Base-by-base conservation (phyloP, 2,113 vertebrate genomes). In the Ancistrus triradiatus region DNA sequence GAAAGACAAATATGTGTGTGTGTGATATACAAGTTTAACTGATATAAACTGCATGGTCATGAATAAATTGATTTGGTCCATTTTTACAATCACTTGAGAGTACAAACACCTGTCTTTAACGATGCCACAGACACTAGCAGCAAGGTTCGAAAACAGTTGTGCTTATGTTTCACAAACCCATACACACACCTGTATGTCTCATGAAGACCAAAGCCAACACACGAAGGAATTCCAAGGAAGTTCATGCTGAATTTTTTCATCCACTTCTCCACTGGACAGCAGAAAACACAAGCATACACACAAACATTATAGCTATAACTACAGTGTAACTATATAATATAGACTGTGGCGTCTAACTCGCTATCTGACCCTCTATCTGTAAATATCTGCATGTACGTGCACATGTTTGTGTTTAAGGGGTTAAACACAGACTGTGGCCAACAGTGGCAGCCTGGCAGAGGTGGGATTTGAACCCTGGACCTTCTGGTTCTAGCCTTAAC, bases 231-330 rank as follows among this genome's bases (percentile, higher is more conserved):
- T 38, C 94, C 95, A 63, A 98, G 81, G 9, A 90, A 85, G 0
- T 92, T 88, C 64, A 85, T 51, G 0, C 76, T 78, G 27, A 79
- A 76, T 18, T 66, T 65, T 78, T 90, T 97, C 80, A 91, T 89
- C 95, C 95, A 98, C 59, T 91, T 95, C 46, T 85, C 89, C 79
- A 98, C 95, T 98, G 60, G 50, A 59, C 1, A 63, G n/a, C n/a
- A 0, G 52, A 38, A 51, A 9, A 61, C 33, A 46, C 28, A 40
- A 13, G 4, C 43, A 28, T 28, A 5, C 46, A 59, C 31, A 48
- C 27, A 48, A 25, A 21, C 24, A 17, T 43, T n/a, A n/a, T n/a
- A n/a, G n/a, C n/a, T n/a, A n/a, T n/a, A n/a, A n/a, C n/a, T n/a
- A n/a, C n/a, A n/a, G n/a, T n/a, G n/a, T n/a, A n/a, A 3, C 14